Evolutionary conservation across 2,888 invertebrate genomes (phyloP).

Genomic region (Drosophila cyrtoloma): DNA sequence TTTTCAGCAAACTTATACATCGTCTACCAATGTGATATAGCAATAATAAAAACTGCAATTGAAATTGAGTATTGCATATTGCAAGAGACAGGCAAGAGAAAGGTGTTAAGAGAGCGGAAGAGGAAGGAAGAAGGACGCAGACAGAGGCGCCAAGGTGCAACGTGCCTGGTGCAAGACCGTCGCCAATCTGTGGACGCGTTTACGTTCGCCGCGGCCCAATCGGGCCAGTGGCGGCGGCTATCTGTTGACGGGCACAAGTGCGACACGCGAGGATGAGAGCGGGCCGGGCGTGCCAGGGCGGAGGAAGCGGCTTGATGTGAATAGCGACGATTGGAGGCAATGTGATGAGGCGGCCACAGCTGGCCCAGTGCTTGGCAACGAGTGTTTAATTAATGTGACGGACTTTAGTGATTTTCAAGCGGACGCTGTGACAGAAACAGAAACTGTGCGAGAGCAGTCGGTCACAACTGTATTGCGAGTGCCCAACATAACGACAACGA

Average conservation of each 20-base stretch:
- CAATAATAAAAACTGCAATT: constrained; percentile 42
- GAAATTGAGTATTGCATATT: constrained; percentile 24
- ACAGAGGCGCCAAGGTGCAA: constrained; percentile 60
- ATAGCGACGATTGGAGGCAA: constrained; percentile 27
- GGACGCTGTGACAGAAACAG: constrained; percentile 34
- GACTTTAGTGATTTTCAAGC: constrained; percentile 75
- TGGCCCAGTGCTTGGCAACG: constrained; percentile 55
- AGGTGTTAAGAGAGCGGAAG: neutral
- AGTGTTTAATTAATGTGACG: constrained; percentile 83
- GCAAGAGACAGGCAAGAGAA: neutral
- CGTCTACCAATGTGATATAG: constrained; percentile 14
- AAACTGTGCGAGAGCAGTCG: constrained; percentile 27
- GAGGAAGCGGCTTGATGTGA: constrained; percentile 48
- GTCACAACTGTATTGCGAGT: constrained; percentile 48
- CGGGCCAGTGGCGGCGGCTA: constrained; percentile 85
- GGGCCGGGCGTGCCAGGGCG: constrained; percentile 68
- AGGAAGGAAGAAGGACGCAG: constrained; percentile 5
- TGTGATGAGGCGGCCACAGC: constrained; percentile 17
- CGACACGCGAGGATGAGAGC: constrained; percentile 74
- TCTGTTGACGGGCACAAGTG: constrained; percentile 78
- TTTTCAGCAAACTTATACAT: constrained; percentile 5
- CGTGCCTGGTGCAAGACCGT: constrained; percentile 71
- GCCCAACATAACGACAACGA: constrained; percentile 60
- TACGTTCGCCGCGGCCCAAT: constrained; percentile 85
- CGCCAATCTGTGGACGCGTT: constrained; percentile 85